phyloP scores from a whole-genome alignment of 30 jellyfish, hydroid and myxozoan species.

The Chrysaora quinquecirrha region DNA sequence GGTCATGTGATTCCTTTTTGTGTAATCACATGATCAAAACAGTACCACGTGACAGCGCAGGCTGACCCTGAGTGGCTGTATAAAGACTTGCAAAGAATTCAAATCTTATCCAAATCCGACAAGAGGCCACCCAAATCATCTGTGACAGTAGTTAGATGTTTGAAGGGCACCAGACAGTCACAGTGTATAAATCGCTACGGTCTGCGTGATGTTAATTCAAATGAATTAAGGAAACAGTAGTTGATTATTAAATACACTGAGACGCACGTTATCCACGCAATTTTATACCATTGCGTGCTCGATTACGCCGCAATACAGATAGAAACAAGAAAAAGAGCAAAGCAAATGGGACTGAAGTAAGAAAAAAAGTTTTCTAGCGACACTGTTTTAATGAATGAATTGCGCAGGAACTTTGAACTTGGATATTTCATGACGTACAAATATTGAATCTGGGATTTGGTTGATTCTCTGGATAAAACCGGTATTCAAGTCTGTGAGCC shows the following conservation, averaged over 20 bases:
- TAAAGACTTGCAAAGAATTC: constrained; percentile 19
- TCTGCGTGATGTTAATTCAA: constrained; percentile 40
- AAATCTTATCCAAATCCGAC: constrained; percentile 21
- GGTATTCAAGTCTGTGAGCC: background rate
- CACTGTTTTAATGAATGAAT: too few relatives aligned
- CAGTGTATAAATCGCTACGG: background rate
- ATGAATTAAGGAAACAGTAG: background rate
- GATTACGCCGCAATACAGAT: too few relatives aligned
- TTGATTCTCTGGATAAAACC: background rate
- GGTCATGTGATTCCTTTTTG: background rate
- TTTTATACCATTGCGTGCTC: too few relatives aligned
- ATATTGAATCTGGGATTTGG: too few relatives aligned
- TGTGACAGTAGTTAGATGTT: constrained; percentile 20
- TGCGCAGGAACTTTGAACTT: too few relatives aligned
- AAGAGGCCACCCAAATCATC: constrained; percentile 54
- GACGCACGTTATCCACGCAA: too few relatives aligned
- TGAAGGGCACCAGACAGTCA: constrained; percentile 52
- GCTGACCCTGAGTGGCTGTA: constrained; percentile 18
- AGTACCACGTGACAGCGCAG: constrained; percentile 25
- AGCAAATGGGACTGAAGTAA: too few relatives aligned
- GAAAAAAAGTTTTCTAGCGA: too few relatives aligned
- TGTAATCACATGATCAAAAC: constrained; percentile 30
- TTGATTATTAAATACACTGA: too few relatives aligned
- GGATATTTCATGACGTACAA: too few relatives aligned
- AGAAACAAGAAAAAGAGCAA: too few relatives aligned